Evolutionary conservation across 2,888 invertebrate genomes (phyloP).

Genomic region (Enoplolaimus lenunculus): DNA sequence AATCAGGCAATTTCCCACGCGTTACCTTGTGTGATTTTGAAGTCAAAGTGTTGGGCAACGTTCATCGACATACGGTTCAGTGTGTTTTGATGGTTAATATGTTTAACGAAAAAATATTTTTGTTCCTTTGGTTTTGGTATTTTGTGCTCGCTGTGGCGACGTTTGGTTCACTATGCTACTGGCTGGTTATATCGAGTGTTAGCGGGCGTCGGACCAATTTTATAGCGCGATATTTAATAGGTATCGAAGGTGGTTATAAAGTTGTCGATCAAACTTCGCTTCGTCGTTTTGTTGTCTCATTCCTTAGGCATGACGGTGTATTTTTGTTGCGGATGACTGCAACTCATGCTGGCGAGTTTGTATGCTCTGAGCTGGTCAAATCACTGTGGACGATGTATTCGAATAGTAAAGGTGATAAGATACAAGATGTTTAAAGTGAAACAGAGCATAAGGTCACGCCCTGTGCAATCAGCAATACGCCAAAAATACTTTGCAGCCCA

Average conservation of each 20-base stretch:
- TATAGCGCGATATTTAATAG: conserved; percentile 39
- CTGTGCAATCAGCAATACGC: too few relatives aligned
- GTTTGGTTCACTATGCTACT: conserved; percentile 37
- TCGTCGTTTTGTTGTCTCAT: conserved; percentile 23
- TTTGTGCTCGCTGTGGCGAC: conserved; percentile 38
- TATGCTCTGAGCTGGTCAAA: conserved; percentile 39
- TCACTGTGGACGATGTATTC: conserved; percentile 31
- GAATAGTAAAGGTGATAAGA: not conserved
- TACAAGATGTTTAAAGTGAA: not conserved
- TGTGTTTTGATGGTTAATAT: conserved; percentile 40
- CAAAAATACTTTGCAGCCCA: too few relatives aligned
- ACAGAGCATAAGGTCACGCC: too few relatives aligned
- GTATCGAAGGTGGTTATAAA: conserved; percentile 39
- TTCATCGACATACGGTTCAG: conserved; percentile 38
- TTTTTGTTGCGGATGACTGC: conserved; percentile 40
- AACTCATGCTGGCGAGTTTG: conserved; percentile 39
- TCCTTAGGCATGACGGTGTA: conserved; percentile 34
- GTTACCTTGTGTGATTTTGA: conserved; percentile 41
- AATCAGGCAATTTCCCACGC: conserved; percentile 32
- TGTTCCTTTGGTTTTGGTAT: conserved; percentile 41
- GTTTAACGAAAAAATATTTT: conserved; percentile 30
- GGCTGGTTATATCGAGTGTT: conserved; percentile 38
- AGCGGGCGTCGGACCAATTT: conserved; percentile 40
- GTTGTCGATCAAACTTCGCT: conserved; percentile 41
- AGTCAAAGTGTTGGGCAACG: conserved; percentile 40